Conservation (phyloP, 2,888 invertebrate species). For the Ophioninae sp. region DNA sequence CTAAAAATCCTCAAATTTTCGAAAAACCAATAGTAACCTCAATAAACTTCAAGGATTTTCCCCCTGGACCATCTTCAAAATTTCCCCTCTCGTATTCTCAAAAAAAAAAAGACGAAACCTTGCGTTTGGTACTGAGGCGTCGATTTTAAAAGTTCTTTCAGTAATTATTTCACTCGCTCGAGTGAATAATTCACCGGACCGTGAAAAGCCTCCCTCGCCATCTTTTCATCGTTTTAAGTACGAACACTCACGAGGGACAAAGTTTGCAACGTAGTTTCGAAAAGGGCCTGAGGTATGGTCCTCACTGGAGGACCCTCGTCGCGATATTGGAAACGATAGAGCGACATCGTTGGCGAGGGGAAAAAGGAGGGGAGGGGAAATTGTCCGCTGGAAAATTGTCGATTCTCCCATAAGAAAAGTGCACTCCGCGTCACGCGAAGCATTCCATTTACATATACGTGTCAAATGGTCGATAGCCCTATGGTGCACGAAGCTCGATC, state of each 20-base stretch:
- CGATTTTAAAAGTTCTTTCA: constrained; percentile 54
- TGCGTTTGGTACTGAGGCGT: constrained; percentile 5
- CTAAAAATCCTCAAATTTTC: too few species aligned
- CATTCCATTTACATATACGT: constrained; percentile 7
- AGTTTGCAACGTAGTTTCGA: constrained; percentile 48
- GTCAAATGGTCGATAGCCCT: constrained; percentile 11
- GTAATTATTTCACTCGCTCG: constrained; percentile 58
- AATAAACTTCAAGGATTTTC: too few species aligned
- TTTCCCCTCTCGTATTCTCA: background rate
- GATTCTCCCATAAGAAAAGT: constrained; percentile 34
- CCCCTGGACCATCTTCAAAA: too few species aligned
- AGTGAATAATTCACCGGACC: constrained; percentile 52
- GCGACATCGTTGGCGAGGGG: background rate
- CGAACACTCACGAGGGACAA: constrained; percentile 35
- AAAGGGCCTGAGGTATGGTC: constrained; percentile 41
- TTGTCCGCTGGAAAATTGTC: constrained; percentile 16
- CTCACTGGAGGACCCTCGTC: constrained; percentile 37
- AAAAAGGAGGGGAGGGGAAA: constrained; percentile 1
- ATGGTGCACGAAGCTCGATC: background rate
- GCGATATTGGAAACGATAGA: constrained; percentile 47
- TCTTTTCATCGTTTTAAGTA: constrained; percentile 40
- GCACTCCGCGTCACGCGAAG: constrained; percentile 18
- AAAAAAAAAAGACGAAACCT: too few species aligned
- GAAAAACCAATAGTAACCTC: too few species aligned
- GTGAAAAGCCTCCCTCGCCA: constrained; percentile 50